These are phyloP conservation scores for Notolepis coatsorum DNA, from an alignment of 2,797 vertebrate species.

Conservation along the genomic window DNA sequence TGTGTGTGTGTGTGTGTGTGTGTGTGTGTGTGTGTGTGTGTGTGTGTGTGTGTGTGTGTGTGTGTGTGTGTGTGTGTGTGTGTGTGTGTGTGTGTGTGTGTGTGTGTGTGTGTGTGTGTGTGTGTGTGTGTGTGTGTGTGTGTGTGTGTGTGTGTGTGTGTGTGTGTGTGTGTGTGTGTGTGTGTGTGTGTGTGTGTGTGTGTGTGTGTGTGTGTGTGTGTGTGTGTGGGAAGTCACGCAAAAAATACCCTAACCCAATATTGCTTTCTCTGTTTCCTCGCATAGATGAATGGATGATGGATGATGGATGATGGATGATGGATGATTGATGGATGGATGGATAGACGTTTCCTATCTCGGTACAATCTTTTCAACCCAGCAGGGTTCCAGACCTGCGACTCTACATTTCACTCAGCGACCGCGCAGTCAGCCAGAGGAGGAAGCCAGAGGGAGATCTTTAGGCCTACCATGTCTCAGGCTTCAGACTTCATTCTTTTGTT, in stretches of 20 bases:
- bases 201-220: constrained; percentile 12
- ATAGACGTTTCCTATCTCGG: constrained; percentile 37
- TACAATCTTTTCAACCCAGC: constrained; percentile 35
- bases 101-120: constrained; percentile 21
- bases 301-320: too few species aligned
- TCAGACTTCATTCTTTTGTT: too few species aligned
- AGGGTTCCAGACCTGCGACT: constrained; percentile 21
- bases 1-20: constrained; percentile 28
- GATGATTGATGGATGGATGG: constrained; percentile 19
- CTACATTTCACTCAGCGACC: constrained; percentile 30
- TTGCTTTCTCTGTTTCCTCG: constrained; percentile 44
- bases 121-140: neutral
- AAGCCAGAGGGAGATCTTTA: too few species aligned
- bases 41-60: constrained; percentile 22
- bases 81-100: constrained; percentile 9
- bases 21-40: neutral
- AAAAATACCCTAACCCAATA: too few species aligned
- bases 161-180: constrained; percentile 26
- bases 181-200: neutral
- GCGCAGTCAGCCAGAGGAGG: constrained; percentile 47
- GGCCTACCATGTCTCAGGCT: too few species aligned
- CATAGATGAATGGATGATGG: constrained; percentile 17
- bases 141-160: constrained; percentile 14
- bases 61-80: constrained; percentile 10
- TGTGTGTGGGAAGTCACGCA: too few species aligned